Evolutionary conservation across 2,888 invertebrate species (phyloP), one percentile per base, ranked within the genome.

Genomic region (Ommatoiulus sabulosus): DNA sequence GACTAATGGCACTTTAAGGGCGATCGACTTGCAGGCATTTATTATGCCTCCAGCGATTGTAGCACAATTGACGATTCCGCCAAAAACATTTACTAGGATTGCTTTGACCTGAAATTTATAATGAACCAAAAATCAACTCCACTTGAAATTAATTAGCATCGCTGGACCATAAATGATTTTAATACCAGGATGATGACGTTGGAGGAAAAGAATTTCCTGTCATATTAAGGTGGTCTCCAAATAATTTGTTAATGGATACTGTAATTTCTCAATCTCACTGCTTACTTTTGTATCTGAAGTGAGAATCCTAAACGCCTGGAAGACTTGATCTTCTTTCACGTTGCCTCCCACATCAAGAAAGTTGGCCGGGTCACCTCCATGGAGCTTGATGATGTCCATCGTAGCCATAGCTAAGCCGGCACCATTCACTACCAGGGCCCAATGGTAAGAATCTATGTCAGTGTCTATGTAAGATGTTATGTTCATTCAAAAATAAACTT

Each of bases 401-500:
- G 99, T 99, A 3, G 99, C 99, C 99, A 99, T 99, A 4, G 99
- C 99, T 88, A 99, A 94, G 0, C 99, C 99, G 90, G 99, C 99
- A 35, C 99, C 99, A 94, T 99, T 99, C 0, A 99, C 99, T 95
- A n/a, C 3, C 5, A 35, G 85, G 35, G 43, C 24, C 44, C 12
- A 44, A 44, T 1, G 3, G 1, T 6, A 17, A 20, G 15, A 17
- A 20, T 43, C 0, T 17, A n/a, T 6, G 43, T 84, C 24, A 20
- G 24, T 84, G 17, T n/a, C 44, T 7, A 10, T 86, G 3, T 86
- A 12, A 43, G n/a, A 35, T 44, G 86, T 12, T n/a, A 12, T 12
- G 44, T 8, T 43, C 20, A 3, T 86, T 35, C n/a, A 7, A 24
- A 8, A 85, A 44, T 84, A 44, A 72, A 7, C 17, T 43, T n/a